Base-by-base conservation (phyloP, 2,113 vertebrate species). In the Jaculus jaculus region DNA sequence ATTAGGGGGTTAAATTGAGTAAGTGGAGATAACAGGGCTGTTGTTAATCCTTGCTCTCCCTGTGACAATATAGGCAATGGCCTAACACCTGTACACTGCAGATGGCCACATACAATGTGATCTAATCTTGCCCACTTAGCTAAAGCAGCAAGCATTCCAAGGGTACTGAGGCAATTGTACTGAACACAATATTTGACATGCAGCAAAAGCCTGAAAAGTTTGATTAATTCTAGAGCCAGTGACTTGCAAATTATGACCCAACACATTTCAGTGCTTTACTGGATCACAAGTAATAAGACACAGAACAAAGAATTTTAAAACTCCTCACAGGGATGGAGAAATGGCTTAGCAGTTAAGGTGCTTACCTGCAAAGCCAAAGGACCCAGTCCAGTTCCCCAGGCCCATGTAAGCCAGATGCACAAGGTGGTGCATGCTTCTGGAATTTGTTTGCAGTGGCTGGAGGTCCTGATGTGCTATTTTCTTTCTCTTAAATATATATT, bases 211-310 rank as follows among this genome's bases (percentile, higher is more conserved):
- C 77, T 87, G 94, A 79, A 34, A 24, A 78, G 34, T 28, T 39
- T 71, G 87, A 75, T n/a, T 90, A 73, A 94, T 61, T 77, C 65
- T 80, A 95, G 82, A 87, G 94, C 34, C 80, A n/a, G 32, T 83
- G 65, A 32, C 60, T 51, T 85, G n/a, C 9, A 93, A 90, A 94
- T 92, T 69, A 63, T 73, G 47, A 63, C 34, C 84, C 26, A 87
- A 87, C 93, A 18, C 7, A 78, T 23, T 51, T 79, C 30, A 72
- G 47, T 69, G 23, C 74, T 78, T 74, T 32, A 9, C 24, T 89
- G 30, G 23, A 51, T 74, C 47, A 37, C 32, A 87, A 82, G 11
- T 47, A 58, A 79, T 42, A 94, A 89, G 60, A 30, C 17, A 37
- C 11, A 42, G 26, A 11, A 77, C 58, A 91, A 42, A n/a, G 42